Base-by-base conservation (phyloP, 1,140 invertebrate genomes). In the Temnothorax nylanderi region DNA sequence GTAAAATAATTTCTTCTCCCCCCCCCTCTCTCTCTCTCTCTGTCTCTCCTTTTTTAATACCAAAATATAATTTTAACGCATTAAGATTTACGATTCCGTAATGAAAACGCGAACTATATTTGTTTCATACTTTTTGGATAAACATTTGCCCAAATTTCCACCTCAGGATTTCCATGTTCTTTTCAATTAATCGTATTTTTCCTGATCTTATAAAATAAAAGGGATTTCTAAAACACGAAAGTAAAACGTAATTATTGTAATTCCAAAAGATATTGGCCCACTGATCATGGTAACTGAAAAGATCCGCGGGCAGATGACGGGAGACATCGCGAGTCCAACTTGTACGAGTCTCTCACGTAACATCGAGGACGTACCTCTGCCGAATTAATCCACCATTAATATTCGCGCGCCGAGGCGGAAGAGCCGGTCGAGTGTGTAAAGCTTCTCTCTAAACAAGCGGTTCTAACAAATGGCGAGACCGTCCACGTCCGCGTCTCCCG, bases 341-440 rank as follows among this genome's bases (percentile, higher is more conserved):
- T 7, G 67, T 37, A 10, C 74, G 60, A 67, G 54, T 78, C 78
- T 87, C 88, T 86, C 89, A 21, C 74, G 64, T 92, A 93, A 92
- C 69, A 21, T 54, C 80, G 41, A 74, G 51, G 51, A 82, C 26
- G 51, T 37, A 72, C 67, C 78, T 56, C 49, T 93, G 91, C 89
- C 94, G 94, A 95, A 95, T 95, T 95, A 95, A 95, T 95, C 92
- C 88, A 76, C 95, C 94, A 95, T 95, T 95, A 95, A 95, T 95
- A 92, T 94, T 92, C 92, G 85, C 89, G 89, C 80, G 85, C 86
- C 85, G 89, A 85, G 90, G 87, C 89, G 92, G 92, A 93, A 93
- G 92, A 94, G 93, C 93, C 93, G 93, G 91, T 92, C 91, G 91
- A 93, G 91, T 91, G 92, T 93, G 95, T 95, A 95, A 95, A 95